Evolutionary conservation across 2,888 invertebrate species (phyloP).

Genomic region (Eremobia ochroleuca): DNA sequence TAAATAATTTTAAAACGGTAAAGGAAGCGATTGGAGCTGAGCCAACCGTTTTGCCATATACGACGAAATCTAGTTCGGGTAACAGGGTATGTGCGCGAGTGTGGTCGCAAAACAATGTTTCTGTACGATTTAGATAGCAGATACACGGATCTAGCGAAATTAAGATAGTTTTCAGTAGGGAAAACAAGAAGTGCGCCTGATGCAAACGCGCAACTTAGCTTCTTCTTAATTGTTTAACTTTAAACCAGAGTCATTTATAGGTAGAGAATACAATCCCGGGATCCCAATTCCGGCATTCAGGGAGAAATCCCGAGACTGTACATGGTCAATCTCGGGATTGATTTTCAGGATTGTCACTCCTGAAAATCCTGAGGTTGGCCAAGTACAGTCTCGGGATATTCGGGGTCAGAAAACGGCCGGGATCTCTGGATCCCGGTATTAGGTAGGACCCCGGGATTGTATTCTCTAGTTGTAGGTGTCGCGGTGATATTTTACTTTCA

Average conservation of each 20-base stretch:
- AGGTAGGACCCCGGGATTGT: no score
- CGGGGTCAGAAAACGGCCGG: no score
- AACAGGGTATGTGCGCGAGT: slow-evolving; percentile 61
- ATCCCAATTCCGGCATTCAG: no score
- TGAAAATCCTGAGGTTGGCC: no score
- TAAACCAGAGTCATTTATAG: slow-evolving; percentile 80
- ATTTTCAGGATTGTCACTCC: no score
- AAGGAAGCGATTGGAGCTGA: slow-evolving; percentile 75
- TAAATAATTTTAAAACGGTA: slow-evolving; percentile 65
- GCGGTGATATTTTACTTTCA: slow-evolving; percentile 82
- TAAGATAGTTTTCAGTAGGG: slow-evolving; percentile 88
- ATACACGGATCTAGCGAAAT: slow-evolving; percentile 84
- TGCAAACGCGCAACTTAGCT: slow-evolving; percentile 86
- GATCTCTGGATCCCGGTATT: no score
- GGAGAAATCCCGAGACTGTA: no score
- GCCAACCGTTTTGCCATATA: slow-evolving; percentile 83
- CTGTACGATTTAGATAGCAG: slow-evolving; percentile 74
- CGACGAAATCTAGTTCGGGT: slow-evolving; percentile 73
- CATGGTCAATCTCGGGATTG: no score
- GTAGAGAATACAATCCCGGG: no score
- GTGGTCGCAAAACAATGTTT: slow-evolving; percentile 78
- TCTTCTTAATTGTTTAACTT: slow-evolving; percentile 90
- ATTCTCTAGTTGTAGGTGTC: slow-evolving; percentile 83
- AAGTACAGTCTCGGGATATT: no score
- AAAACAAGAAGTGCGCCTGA: slow-evolving; percentile 87